Evolutionary conservation across 2,797 vertebrate genomes (phyloP), one percentile per base, ranked within the genome.

Genomic region (Benthosema pterotum): DNA sequence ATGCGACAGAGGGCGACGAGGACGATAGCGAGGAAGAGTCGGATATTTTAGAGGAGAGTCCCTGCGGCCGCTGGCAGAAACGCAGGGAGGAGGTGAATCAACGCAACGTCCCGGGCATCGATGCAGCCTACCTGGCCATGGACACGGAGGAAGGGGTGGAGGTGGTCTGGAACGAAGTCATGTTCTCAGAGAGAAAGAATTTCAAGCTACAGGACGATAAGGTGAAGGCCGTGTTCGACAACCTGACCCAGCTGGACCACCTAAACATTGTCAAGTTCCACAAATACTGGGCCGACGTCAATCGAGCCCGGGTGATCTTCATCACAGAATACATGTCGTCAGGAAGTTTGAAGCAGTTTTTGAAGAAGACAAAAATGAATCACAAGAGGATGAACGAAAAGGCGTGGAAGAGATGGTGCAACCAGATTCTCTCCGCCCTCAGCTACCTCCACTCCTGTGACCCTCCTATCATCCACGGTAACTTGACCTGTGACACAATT

Each of bases 341-440:
- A 45, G 95, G 95, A 53, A 96, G 95, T 77, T 88, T 96, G 69
- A 96, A 96, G 72, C 95, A 96, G 73, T 96, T 96, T 84, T 82
- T 96, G 75, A 96, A 96, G 88, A 96, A 96, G 86, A 96, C 95
- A 5, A 96, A 96, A 91, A 96, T 96, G 83, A 96, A 96, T 78
- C 95, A 96, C 77, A 96, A 96, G 87, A 95, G 94, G 0, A 96
- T 96, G 95, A 96, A 96, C 84, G 95, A 95, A 69, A 96, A 96
- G 94, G 96, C 97, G 59, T 99, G 97, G 97, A 99, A 98, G 84
- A 92, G 97, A 63, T 99, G 97, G 97, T 98, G 97, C 79, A 98
- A 96, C 25, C 97, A 99, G 87, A 99, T 99, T 87, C 93, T 99
- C 38, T 99, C 97, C 81, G 97, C 97, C 60, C 94, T 99, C 77